A percentile compares a stretch with the other conserved stretches of the same genome.
Conservation (phyloP, 2,797 vertebrate species). For the Cirrhinus mrigala region DNA sequence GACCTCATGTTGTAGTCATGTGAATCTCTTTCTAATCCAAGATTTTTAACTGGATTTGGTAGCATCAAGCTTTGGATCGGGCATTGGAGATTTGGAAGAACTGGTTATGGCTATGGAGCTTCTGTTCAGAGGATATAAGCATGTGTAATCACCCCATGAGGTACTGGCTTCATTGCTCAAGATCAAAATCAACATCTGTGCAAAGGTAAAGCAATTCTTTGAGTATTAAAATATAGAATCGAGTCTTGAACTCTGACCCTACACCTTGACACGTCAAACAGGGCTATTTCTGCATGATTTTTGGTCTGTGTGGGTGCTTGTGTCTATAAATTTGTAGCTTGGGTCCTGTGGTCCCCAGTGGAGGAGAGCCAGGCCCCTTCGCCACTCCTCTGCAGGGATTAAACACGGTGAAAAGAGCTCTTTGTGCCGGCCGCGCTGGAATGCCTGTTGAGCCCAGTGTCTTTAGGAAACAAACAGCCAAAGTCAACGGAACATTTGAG, state of each 20-base stretch:
- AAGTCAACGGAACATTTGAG: constrained; percentile 76
- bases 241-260: neutral
- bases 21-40: constrained; percentile 10
- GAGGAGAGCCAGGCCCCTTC: constrained; percentile 61
- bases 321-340: constrained; percentile 25
- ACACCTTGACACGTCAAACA: neutral
- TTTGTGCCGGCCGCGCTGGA: constrained; percentile 72
- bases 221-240: neutral
- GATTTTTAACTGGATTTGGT: constrained; percentile 7
- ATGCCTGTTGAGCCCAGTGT: constrained; percentile 68
- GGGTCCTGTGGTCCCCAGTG: constrained; percentile 49
- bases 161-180: neutral
- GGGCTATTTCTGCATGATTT: neutral
- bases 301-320: constrained; percentile 16
- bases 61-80: neutral
- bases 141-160: neutral
- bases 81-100: neutral
- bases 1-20: constrained; percentile 15
- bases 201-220: constrained; percentile 7
- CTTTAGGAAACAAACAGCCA: constrained; percentile 74
- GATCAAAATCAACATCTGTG: neutral
- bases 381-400: constrained; percentile 69
- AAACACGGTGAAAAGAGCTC: constrained; percentile 73
- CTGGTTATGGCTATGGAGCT: neutral
- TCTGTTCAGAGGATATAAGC: constrained; percentile 5